A percentile compares a stretch with the other conserved stretches of the same genome.
These are phyloP conservation scores for Sylvia atricapilla DNA, from an alignment of 2,113 vertebrate species.

Conservation along the genomic window DNA sequence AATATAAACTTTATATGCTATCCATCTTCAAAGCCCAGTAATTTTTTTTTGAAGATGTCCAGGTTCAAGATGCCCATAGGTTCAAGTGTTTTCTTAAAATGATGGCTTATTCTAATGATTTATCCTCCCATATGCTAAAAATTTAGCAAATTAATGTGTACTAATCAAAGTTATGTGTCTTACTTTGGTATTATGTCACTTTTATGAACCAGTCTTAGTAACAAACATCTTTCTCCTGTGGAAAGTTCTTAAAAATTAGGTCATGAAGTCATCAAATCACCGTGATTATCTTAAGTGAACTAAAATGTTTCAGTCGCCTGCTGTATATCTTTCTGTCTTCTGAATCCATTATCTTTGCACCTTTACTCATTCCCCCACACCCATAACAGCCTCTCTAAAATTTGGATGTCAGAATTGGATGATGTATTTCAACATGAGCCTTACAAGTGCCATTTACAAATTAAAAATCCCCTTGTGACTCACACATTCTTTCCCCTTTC, in stretches of 20 bases:
- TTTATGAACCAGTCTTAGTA: background rate
- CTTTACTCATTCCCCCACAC: background rate
- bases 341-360: background rate
- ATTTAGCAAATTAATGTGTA: background rate
- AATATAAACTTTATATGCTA: background rate
- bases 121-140: background rate
- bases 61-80: background rate
- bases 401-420: background rate
- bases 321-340: background rate
- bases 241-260: background rate
- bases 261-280: background rate
- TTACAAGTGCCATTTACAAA: background rate
- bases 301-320: background rate
- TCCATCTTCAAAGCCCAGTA: background rate
- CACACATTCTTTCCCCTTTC: background rate
- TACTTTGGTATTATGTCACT: background rate
- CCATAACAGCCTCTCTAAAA: background rate
- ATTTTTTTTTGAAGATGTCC: background rate
- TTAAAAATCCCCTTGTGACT: conserved; percentile 1
- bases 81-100: background rate
- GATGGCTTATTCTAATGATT: background rate
- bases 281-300: background rate
- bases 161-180: background rate
- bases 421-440: background rate
- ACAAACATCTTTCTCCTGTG: background rate